Evolutionary conservation across 2,888 invertebrate genomes (phyloP), one percentile per base, ranked within the genome.

Genomic region (Beris morrisii): DNA sequence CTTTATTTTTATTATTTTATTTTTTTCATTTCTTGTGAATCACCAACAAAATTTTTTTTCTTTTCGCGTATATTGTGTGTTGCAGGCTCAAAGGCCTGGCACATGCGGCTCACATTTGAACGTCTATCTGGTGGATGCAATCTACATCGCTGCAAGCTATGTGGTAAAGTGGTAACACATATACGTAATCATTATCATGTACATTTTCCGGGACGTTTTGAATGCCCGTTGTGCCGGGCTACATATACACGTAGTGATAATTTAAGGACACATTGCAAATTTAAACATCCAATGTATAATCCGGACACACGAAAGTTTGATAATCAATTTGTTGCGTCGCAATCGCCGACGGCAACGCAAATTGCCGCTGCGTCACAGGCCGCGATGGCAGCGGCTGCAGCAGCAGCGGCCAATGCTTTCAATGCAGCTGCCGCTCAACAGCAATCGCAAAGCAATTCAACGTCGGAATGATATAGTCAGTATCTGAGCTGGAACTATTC

Each of bases 61-160:
- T 79, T 79, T 76, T 77, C 75, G 70, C 70, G 76, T 78, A 74
- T 77, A 77, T 77, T 59, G 28, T 70, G 69, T 70, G 70, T 89
- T 89, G 87, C 90, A 92, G 93, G 92, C 89, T 92, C 92, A 83
- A 92, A 92, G 89, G 91, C 92, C 87, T 92, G 92, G 91, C 92
- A 92, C 87, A 92, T 92, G 92, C 91, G 92, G 86, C 89, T 92
- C 85, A 92, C 92, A 84, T 93, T 92, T 87, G 93, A 93, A 87
- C 91, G 92, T 81, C 88, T 92, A 85, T 91, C 92, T 84, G 92
- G 92, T 84, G 91, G 91, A 85, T 90, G 91, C 83, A 93, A 93
- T 87, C 90, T 92, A 86, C 92, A 93, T 87, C 91, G 92, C 83
- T 93, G 93, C 88, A 92, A 92, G 87, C 88, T 93, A 84, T 93